A percentile compares a stretch with the other conserved stretches of the same genome.
These are phyloP conservation scores for Drosophila bifasciata DNA, from an alignment of 1,140 invertebrate genomes.

Conservation along the genomic window DNA sequence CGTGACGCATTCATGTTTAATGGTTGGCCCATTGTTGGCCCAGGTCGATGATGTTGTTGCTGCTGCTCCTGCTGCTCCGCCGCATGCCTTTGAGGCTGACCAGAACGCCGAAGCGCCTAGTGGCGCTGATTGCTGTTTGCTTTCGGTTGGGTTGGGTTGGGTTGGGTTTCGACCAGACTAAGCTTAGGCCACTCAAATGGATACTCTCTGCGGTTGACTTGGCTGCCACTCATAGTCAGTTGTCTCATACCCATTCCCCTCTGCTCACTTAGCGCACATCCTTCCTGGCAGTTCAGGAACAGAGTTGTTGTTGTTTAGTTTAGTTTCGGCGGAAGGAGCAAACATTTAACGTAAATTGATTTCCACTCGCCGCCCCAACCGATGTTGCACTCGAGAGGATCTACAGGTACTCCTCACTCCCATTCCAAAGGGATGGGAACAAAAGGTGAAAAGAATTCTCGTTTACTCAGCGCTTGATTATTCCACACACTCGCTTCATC, in stretches of 20 bases:
- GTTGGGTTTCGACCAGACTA: not conserved
- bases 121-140: constrained; percentile 31
- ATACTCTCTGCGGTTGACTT: constrained; percentile 57
- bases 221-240: constrained; percentile 2
- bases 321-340: constrained; percentile 57
- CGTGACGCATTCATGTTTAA: constrained; percentile 75
- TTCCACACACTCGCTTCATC: constrained; percentile 33
- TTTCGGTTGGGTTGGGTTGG: constrained; percentile 17
- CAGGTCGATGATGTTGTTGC: constrained; percentile 20
- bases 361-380: constrained; percentile 56
- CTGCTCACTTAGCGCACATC: constrained; percentile 39
- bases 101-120: constrained; percentile 19
- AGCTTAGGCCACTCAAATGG: constrained; percentile 51
- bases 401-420: not conserved
- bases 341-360: constrained; percentile 72
- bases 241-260: constrained; percentile 10
- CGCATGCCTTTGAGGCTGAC: constrained; percentile 34
- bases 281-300: no score
- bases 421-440: constrained; percentile 1
- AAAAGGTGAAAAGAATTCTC: constrained; percentile 24
- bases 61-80: constrained; percentile 26
- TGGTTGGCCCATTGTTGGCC: constrained; percentile 51
- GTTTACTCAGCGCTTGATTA: constrained; percentile 11
- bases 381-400: constrained; percentile 37
- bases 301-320: constrained; percentile 27